Evolutionary conservation across 64 coral and sea anemone species (phyloP), one percentile per base, ranked within the genome.

Genomic region (Dendronephthya gigantea): DNA sequence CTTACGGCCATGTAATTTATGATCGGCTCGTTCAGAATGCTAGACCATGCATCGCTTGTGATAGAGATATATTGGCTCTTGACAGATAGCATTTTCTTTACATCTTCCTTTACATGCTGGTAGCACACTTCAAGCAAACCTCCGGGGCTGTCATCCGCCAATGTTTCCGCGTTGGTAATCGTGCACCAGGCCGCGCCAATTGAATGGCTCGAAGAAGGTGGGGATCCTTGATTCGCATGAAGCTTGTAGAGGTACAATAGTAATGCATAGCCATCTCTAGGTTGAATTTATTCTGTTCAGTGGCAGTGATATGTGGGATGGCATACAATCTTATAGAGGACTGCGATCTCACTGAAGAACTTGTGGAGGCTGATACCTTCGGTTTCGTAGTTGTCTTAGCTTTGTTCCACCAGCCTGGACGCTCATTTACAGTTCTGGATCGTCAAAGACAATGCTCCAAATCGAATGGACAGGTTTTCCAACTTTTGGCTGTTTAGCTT

Each of bases 391-490:
- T 3, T 16, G 69, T 37, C 2, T 76, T 5, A 30, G 28, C 34
- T 76, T 37, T 76, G 35, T 37, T 76, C 69, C 69, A 76, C 69
- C 69, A 76, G 35, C 34, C 69, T 76, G 69, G 69, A 30, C 69
- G 69, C 35, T 76, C 69, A 34, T 31, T 37, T 34, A 76, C 69
- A 34, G 69, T 17, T 2, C 15, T 15, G 51, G 14, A n/a, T 58
- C 22, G 51, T n/a, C 22, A 2, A 58, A 58, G 51, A 2, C 51
- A 58, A 58, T 15, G 3, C 51, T 58, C 51, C 51, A 58, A 58
- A 58, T 58, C 51, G 51, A 17, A 58, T n/a, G 23, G 2, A n/a
- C 51, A 11, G 51, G 51, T 58, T 58, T 58, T 58, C 51, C 69
- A 76, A 76, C 69, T 37, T 76, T 76, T 31, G 69, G 69, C 4